Evolutionary conservation across 1,140 invertebrate genomes (phyloP), one percentile per base, ranked within the genome.

Genomic region (Maniola jurtina): DNA sequence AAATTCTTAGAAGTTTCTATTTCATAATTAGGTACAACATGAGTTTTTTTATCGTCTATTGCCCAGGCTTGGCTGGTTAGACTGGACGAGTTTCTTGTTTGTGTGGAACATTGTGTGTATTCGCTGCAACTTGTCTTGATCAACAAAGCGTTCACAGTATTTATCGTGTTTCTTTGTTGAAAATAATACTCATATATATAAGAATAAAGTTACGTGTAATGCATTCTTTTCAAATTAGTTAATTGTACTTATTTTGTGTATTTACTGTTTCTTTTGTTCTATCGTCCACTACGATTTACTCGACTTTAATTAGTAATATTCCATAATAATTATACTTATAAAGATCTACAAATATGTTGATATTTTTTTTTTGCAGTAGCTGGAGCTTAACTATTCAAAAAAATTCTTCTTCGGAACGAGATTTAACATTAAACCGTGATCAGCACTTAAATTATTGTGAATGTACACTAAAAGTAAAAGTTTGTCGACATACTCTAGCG

Each of bases 81-180:
- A 52, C 48, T 52, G 48, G 16, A 16, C 15, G 15, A 52, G 61
- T 64, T 55, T 45, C 61, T 56, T 64, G 61, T 34, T 55, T 56
- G 33, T 64, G 61, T 52, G 61, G 55, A 61, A 55, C 40, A 13
- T 42, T 55, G 16, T 65, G 40, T 11, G 5, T 42, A 42, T 54
- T 38, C 13, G 11, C 47, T 59, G 36, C 56, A 42, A 59, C 42
- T 65, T 15, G 36, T 52, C 48, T 52, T 52, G 16, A 48, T 54
- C 36, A 60, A 65, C 57, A 65, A 59, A 65, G 47, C 45, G 35
- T 65, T 45, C 38, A 25, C 15, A 15, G 15, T 65, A 52, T 38
- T 54, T 60, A 42, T 65, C 57, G 33, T 40, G 47, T 59, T 34
- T 50, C 64, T 65, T 65, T 60, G 57, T 65, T 60, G 40, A 59